Percentiles rank a stretch among this genome's conserved stretches.
phyloP scores from a whole-genome alignment of 2,797 vertebrate species.

The Craterocephalus amniculus region DNA sequence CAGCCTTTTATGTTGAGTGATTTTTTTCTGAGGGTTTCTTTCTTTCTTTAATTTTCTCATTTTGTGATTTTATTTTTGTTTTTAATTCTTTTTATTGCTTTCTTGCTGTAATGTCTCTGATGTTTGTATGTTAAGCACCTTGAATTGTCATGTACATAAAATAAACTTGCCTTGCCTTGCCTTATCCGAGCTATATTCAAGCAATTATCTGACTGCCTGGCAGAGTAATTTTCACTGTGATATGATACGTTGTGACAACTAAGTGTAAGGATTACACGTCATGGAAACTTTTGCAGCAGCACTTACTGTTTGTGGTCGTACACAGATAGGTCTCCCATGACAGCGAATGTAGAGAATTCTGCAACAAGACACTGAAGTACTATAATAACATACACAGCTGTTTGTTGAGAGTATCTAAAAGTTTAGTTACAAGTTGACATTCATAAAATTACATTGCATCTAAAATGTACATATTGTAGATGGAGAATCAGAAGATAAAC shows the following conservation, averaged over 20 bases:
- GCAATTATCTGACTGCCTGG: neutral
- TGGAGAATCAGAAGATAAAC: too few species aligned
- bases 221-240: constrained; percentile 23
- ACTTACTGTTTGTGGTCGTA: neutral
- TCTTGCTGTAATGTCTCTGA: too few species aligned
- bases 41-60: too few species aligned
- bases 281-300: constrained; percentile 46
- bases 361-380: neutral
- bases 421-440: neutral
- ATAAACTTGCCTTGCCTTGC: too few species aligned
- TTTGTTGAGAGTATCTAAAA: neutral
- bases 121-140: too few species aligned
- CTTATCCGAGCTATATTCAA: too few species aligned
- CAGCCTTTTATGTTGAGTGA: too few species aligned
- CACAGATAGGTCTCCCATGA: neutral
- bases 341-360: neutral
- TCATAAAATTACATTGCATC: neutral
- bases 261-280: constrained; percentile 29
- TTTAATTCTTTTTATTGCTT: too few species aligned
- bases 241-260: constrained; percentile 58
- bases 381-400: neutral
- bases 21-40: too few species aligned
- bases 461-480: too few species aligned
- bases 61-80: too few species aligned
- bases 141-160: too few species aligned